Evolutionary conservation across 2,113 vertebrate genomes (phyloP).

Genomic region (Jaculus jaculus): DNA sequence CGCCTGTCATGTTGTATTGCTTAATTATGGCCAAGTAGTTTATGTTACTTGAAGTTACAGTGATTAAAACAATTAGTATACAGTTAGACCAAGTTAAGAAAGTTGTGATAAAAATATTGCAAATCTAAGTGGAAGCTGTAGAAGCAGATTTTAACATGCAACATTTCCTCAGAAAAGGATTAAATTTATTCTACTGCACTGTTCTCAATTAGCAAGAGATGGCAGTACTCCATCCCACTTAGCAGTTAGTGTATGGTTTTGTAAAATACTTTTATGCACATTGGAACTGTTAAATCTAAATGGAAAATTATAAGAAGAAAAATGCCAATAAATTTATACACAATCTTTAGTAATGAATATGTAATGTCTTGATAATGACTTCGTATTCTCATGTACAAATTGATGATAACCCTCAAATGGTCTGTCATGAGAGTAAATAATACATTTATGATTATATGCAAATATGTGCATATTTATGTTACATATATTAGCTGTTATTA

Average conservation of each 20-base stretch:
- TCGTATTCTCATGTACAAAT: neutral
- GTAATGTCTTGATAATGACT: neutral
- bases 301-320: slow-evolving; percentile 2
- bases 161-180: slow-evolving; percentile 56
- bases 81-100: slow-evolving; percentile 74
- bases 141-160: slow-evolving; percentile 61
- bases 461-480: neutral
- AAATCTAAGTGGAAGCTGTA: slow-evolving; percentile 43
- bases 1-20: slow-evolving; percentile 74
- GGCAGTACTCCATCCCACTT: neutral
- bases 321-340: slow-evolving; percentile 16
- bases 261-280: neutral
- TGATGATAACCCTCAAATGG: neutral
- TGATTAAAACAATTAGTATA: slow-evolving; percentile 84
- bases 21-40: slow-evolving; percentile 83
- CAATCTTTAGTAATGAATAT: neutral
- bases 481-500: neutral
- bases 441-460: no score
- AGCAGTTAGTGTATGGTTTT: neutral
- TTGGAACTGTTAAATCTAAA: slow-evolving; percentile 48
- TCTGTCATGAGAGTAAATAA: neutral
- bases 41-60: slow-evolving; percentile 72
- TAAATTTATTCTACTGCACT: slow-evolving; percentile 65
- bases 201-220: slow-evolving; percentile 48
- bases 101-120: slow-evolving; percentile 78